Evolutionary conservation across 2,113 vertebrate genomes (phyloP).

Genomic region (Smithornis capensis): DNA sequence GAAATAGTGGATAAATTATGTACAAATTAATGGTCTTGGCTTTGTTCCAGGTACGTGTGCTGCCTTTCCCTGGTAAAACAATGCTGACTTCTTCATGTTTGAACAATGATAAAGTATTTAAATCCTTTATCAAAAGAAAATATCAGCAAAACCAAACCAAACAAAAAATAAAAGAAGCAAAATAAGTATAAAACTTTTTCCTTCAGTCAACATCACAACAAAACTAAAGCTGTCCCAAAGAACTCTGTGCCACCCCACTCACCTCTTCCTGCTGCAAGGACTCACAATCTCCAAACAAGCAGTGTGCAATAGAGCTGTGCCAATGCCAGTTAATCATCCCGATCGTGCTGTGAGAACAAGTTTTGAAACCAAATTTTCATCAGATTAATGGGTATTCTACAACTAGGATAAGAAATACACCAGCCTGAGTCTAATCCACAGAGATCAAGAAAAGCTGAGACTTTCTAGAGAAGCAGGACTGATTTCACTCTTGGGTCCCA

Average conservation of each 20-base stretch:
- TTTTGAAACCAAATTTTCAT: not conserved
- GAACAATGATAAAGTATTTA: not conserved
- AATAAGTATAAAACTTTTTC: not conserved
- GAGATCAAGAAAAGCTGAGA: not conserved
- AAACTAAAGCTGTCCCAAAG: not conserved
- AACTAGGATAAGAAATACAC: not conserved
- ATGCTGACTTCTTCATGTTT: not conserved
- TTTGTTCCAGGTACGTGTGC: fast-evolving
- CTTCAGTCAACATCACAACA: not conserved
- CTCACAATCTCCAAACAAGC: not conserved
- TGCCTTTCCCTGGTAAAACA: not conserved
- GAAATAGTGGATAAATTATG: not conserved
- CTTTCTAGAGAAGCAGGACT: not conserved
- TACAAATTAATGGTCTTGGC: not conserved
- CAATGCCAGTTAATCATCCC: not conserved
- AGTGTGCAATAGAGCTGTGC: not conserved
- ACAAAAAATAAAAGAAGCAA: too few species aligned
- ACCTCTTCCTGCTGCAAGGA: not conserved
- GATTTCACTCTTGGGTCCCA: not conserved
- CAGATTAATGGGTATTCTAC: not conserved
- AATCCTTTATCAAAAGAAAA: not conserved
- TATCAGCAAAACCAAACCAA: not conserved
- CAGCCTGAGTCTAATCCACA: not conserved
- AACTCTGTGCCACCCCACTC: fast-evolving
- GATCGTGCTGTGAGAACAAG: not conserved